Conservation (phyloP, 92 coral and sea anemone genomes). For the Pocillopora meandrina region DNA sequence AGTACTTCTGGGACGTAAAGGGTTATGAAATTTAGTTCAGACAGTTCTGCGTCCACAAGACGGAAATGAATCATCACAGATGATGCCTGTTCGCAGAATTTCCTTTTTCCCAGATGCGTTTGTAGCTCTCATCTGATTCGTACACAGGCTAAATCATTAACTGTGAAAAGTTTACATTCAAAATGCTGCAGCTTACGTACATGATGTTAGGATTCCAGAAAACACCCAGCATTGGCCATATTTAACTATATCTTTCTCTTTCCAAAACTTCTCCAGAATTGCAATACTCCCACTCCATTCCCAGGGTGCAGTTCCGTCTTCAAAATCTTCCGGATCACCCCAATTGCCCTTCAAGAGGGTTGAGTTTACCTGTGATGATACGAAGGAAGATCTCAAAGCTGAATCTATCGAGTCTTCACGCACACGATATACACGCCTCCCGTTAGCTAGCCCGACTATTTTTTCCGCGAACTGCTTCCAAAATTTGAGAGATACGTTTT, state of each 20-base stretch:
- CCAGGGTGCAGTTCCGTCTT: not conserved
- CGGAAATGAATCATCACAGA: no score
- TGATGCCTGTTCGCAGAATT: no score
- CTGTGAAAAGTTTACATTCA: not conserved
- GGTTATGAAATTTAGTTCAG: no score
- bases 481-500: no score
- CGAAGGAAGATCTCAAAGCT: not conserved
- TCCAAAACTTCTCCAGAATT: conserved; percentile 35
- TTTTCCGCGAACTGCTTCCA: no score
- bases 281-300: conserved; percentile 43
- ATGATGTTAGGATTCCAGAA: conserved; percentile 68
- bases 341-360: conserved; percentile 35
- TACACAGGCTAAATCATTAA: not conserved
- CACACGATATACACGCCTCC: no score
- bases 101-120: no score
- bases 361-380: conserved; percentile 26
- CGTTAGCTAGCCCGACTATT: no score
- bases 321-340: not conserved
- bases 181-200: conserved; percentile 16
- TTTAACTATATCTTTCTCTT: conserved; percentile 16
- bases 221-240: conserved; percentile 85
- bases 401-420: not conserved
- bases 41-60: no score
- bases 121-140: no score
- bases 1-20: no score